These are phyloP conservation scores for Pristionchus japonicus DNA, from an alignment of 2,888 invertebrate species.

Conservation along the genomic window DNA sequence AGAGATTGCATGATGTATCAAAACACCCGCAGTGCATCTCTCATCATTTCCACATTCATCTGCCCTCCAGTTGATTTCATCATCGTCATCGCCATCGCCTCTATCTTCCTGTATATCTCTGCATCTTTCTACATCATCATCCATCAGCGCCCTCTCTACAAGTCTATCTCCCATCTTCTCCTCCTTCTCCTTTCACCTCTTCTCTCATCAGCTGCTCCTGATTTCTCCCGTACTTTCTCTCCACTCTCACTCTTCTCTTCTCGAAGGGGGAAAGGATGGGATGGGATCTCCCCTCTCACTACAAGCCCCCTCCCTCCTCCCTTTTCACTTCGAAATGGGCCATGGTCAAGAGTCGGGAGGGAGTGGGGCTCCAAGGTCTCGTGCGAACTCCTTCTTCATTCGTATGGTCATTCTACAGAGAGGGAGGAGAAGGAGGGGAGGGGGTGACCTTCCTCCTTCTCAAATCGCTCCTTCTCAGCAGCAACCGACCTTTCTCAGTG, in stretches of 20 bases:
- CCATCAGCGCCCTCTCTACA: too few relatives aligned
- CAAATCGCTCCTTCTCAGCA: conserved; percentile 17
- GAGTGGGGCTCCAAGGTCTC: conserved; percentile 31
- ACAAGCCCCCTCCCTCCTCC: conserved; percentile 11
- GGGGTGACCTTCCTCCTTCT: conserved; percentile 29
- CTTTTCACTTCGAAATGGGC: conserved; percentile 39
- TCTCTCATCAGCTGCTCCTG: neutral
- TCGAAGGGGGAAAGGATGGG: neutral
- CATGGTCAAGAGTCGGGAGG: conserved; percentile 44
- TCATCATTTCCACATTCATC: neutral
- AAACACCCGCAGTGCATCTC: neutral
- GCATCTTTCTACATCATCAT: too few relatives aligned
- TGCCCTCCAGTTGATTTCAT: neutral
- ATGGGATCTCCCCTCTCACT: neutral
- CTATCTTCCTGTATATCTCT: too few relatives aligned
- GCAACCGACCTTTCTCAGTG: conserved; percentile 28
- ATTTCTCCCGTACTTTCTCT: conserved; percentile 20
- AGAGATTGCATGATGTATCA: neutral
- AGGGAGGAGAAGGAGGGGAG: neutral
- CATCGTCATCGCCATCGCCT: neutral
- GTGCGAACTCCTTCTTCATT: conserved; percentile 25
- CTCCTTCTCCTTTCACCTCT: too few relatives aligned
- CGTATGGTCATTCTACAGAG: conserved; percentile 17
- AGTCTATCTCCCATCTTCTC: too few relatives aligned
- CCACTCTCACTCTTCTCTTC: neutral